Percentiles rank a stretch among this genome's conserved stretches.
Evolutionary conservation across 2,888 invertebrate species (phyloP).

Genomic region (Hololepta plana): DNA sequence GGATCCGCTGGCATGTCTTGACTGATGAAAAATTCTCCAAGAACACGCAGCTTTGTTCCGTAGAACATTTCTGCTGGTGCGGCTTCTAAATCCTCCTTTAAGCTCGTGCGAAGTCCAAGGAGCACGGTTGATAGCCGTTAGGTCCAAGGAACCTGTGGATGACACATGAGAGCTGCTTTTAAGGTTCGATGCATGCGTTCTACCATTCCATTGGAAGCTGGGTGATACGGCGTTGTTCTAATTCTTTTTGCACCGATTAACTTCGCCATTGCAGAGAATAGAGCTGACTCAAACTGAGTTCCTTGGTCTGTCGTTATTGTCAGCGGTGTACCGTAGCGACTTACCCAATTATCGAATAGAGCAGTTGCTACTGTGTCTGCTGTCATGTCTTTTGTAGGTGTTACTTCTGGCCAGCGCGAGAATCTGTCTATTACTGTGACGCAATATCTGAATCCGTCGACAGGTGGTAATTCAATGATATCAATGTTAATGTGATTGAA

Average conservation of each 20-base stretch:
- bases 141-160: constrained; percentile 10
- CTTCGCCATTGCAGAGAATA: background rate
- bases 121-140: constrained; percentile 12
- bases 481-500: too few species aligned
- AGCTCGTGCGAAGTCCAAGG: constrained; percentile 14
- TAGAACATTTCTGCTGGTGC: constrained; percentile 10
- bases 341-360: constrained; percentile 1
- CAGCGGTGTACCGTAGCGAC: constrained; percentile 3
- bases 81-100: constrained; percentile 10
- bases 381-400: constrained; percentile 4
- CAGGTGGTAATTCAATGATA: too few species aligned
- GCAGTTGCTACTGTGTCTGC: constrained; percentile 4
- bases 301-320: constrained; percentile 7
- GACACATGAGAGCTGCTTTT: constrained; percentile 12
- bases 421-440: constrained; percentile 6
- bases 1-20: background rate
- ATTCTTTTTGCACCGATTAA: constrained; percentile 3
- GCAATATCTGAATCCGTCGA: constrained; percentile 4
- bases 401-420: constrained; percentile 4
- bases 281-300: constrained; percentile 4
- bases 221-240: constrained; percentile 4
- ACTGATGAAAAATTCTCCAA: constrained; percentile 9
- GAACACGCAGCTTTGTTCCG: constrained; percentile 9
- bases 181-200: constrained; percentile 12
- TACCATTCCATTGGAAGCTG: constrained; percentile 11